Base-by-base conservation (phyloP, 35 echinoderm and acorn worm genomes). In the Apostichopus parvimensis region DNA sequence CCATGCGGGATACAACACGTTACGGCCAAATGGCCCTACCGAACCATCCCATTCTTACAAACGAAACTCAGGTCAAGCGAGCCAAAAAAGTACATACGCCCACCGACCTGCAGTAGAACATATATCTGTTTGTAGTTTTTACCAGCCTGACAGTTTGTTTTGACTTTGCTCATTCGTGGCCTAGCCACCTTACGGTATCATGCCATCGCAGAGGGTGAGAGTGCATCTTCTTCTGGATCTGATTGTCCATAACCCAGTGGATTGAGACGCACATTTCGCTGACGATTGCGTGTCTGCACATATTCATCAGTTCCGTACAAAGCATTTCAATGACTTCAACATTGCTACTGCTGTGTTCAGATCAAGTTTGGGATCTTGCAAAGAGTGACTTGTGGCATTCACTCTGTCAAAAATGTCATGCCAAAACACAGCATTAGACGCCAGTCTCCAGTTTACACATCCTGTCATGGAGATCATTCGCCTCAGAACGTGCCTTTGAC, bases 281-380 rank as follows among this genome's bases (percentile, higher is more conserved):
- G 71, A 75, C 71, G 71, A 75, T 75, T 75, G 71, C 71, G 71
- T 75, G 71, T 75, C 71, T 75, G 71, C 71, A 75, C 71, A 21
- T 75, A 75, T 17, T 75, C 71, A 75, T 75, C 71, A 75, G 71
- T 75, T 75, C 71, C 71, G 24, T 45, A 45, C 34, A 45, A 45
- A 45, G 34, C 34, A 45, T 45, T 45, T 45, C 34, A 45, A 45
- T 45, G 34, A 45, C 34, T 45, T 45, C 34, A 45, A 45, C 34
- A 83, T 83, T 83, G 80, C 53, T 10, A 83, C 80, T 10, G 80
- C 80, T 10, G 80, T 83, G 18, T 83, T 83, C 7, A 83, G 80
- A 54, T 83, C 80, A 4, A 10, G 28, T 6, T 18, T 83, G 26
- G 55, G 8, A 10, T 7, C 6, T 57, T 83, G 80, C 23, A 83